These are phyloP conservation scores for Parthenolecanium corni DNA, from an alignment of 2,888 invertebrate species.

Conservation along the genomic window DNA sequence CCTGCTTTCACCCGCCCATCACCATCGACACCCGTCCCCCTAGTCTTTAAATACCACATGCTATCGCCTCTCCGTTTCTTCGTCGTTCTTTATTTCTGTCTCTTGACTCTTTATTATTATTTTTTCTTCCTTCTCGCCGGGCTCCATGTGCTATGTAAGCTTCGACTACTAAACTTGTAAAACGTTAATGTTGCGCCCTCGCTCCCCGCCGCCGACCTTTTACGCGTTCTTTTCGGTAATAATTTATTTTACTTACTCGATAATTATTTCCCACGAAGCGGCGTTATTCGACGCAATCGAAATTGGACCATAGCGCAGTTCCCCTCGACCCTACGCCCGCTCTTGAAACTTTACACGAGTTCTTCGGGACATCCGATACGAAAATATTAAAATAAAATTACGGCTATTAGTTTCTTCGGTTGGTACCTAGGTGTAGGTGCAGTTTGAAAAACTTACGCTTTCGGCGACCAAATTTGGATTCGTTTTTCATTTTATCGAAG, in stretches of 20 bases:
- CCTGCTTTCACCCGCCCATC: background rate
- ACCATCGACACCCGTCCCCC: background rate
- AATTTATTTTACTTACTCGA: background rate
- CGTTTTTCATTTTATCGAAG: too few species aligned
- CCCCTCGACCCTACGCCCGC: too few species aligned
- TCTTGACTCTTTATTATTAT: background rate
- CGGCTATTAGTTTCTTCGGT: too few species aligned
- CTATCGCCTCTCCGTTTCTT: background rate
- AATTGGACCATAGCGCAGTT: too few species aligned
- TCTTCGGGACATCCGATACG: too few species aligned
- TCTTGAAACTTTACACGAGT: too few species aligned
- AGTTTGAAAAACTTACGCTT: too few species aligned
- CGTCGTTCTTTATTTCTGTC: background rate
- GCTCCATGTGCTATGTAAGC: background rate
- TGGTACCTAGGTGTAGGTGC: too few species aligned
- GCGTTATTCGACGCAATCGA: constrained; percentile 1
- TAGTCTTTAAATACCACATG: background rate
- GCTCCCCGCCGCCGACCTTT: too few species aligned
- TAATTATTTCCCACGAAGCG: constrained; percentile 5
- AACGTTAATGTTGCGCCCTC: background rate
- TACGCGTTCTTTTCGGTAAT: background rate
- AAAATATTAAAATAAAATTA: too few species aligned
- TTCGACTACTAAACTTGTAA: background rate
- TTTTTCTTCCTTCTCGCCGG: background rate
- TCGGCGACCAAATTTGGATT: too few species aligned